Evolutionary conservation across 2,888 invertebrate genomes (phyloP).

Genomic region (Drosophila sordidula): DNA sequence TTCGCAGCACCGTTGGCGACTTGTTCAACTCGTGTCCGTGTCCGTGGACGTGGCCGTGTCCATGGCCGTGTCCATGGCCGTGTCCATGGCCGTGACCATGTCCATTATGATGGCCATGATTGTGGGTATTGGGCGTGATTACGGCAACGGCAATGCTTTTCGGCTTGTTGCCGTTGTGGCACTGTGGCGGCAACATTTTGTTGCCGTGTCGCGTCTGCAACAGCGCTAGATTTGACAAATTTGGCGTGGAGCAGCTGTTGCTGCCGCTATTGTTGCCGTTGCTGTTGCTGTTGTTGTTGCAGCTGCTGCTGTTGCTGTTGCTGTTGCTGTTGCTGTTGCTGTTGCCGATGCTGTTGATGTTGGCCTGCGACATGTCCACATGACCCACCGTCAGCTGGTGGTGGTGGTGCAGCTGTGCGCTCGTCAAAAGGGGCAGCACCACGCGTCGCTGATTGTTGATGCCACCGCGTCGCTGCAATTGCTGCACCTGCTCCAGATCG

Average conservation of each 20-base stretch:
- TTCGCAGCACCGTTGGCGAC: conserved; percentile 81
- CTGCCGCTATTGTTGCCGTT: conserved; percentile 21
- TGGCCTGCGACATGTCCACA: conserved; percentile 49
- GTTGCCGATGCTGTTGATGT: conserved; percentile 21
- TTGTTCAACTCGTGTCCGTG: conserved; percentile 66
- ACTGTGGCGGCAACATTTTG: conserved; percentile 68
- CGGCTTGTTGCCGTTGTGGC: conserved; percentile 54
- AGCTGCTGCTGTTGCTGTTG: conserved; percentile 46
- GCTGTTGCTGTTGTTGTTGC: conserved; percentile 21
- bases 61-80: conserved; percentile 24
- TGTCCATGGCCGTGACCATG: conserved; percentile 35
- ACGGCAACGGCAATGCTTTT: conserved; percentile 82
- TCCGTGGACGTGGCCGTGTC: conserved; percentile 36
- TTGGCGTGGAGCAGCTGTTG: conserved; percentile 52
- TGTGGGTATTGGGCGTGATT: conserved; percentile 80
- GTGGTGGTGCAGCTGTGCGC: conserved; percentile 24
- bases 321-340: conserved; percentile 18
- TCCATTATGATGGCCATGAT: conserved; percentile 33
- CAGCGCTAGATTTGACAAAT: conserved; percentile 46
- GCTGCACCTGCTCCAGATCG: conserved; percentile 85
- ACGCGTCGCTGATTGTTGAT: conserved; percentile 21
- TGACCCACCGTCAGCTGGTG: conserved; percentile 30
- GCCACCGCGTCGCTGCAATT: conserved; percentile 50
- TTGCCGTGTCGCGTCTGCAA: conserved; percentile 63
- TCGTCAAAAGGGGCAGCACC: too few relatives aligned